These are phyloP conservation scores for Calycopis cecrops DNA, from an alignment of 1,140 invertebrate genomes.

Conservation along the genomic window DNA sequence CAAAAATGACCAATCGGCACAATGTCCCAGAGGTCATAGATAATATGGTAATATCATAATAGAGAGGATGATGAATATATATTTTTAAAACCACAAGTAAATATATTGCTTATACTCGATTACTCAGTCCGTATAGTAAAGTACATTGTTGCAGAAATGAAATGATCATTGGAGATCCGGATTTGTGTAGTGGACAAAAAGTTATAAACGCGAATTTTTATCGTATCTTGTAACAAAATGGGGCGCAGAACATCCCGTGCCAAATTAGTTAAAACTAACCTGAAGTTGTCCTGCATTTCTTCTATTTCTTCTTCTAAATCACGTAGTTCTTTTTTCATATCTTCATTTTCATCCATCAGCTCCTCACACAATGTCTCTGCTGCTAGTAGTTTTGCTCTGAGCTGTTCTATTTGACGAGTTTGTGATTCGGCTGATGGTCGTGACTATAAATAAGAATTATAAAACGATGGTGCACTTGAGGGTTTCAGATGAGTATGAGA, in stretches of 20 bases:
- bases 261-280: constrained; percentile 56
- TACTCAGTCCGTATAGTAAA: no score
- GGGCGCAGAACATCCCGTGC: background rate
- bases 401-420: constrained; percentile 78
- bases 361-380: constrained; percentile 94
- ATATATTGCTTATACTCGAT: no score
- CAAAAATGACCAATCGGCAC: no score
- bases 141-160: no score
- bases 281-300: constrained; percentile 98
- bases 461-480: background rate
- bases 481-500: no score
- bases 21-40: no score
- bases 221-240: background rate
- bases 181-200: no score
- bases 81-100: no score
- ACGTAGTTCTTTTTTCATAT: constrained; percentile 94
- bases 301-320: constrained; percentile 97
- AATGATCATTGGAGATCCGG: no score
- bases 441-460: constrained; percentile 38
- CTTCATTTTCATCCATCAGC: constrained; percentile 97
- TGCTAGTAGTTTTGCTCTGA: constrained; percentile 86
- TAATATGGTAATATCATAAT: no score
- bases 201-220: no score
- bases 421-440: constrained; percentile 74
- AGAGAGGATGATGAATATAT: no score